Percentiles rank a stretch among this genome's conserved stretches.
Conservation (phyloP, 2,888 invertebrate species). For the Melanotus villosus region DNA sequence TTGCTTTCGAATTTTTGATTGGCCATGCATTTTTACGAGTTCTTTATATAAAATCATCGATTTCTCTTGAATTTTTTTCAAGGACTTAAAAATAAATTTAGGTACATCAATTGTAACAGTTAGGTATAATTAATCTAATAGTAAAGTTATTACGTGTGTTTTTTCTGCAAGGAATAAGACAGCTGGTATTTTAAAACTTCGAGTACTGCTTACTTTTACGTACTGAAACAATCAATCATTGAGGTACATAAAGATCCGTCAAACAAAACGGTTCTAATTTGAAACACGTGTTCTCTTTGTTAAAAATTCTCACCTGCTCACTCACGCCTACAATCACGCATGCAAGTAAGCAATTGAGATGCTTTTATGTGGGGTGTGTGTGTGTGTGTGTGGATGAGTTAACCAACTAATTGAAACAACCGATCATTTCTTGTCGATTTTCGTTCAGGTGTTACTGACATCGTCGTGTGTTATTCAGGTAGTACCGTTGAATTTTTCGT, state of each 20-base stretch:
- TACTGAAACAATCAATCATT: conserved; percentile 18
- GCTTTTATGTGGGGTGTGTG: conserved; percentile 19
- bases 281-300: conserved; percentile 54
- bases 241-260: conserved; percentile 13
- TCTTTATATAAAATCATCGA: too few relatives aligned
- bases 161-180: too few relatives aligned
- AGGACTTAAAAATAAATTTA: too few relatives aligned
- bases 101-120: too few relatives aligned
- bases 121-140: too few relatives aligned
- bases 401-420: background rate
- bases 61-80: too few relatives aligned
- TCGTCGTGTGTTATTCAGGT: background rate
- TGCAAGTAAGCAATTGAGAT: conserved; percentile 23
- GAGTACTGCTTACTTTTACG: background rate
- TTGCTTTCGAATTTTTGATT: too few relatives aligned
- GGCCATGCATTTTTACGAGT: too few relatives aligned
- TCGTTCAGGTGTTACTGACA: conserved; percentile 15
- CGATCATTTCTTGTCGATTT: conserved; percentile 9
- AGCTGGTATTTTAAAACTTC: background rate
- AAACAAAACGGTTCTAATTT: conserved; percentile 46
- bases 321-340: conserved; percentile 38
- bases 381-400: conserved; percentile 21
- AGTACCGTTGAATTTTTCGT: background rate
- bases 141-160: too few relatives aligned
- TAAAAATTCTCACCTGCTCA: conserved; percentile 54